These are phyloP conservation scores for Yasuhikotakia modesta DNA, from an alignment of 2,797 vertebrate genomes.

Conservation along the genomic window DNA sequence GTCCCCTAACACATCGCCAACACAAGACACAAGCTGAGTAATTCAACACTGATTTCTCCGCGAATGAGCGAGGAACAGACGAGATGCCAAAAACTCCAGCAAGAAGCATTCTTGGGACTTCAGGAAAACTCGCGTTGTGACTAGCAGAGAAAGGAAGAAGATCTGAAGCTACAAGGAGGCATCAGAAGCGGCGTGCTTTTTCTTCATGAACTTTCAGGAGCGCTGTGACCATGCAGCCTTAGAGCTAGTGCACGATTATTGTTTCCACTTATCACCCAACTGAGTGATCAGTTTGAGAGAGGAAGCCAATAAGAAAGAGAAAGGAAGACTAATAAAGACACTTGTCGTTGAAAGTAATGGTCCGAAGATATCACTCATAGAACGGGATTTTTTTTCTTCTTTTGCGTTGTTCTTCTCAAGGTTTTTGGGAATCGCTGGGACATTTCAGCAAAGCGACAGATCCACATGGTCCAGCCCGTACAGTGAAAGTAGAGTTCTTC, in stretches of 20 bases:
- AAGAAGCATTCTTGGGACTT: conserved; percentile 65
- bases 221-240: conserved; percentile 72
- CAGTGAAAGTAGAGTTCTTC: conserved; percentile 85
- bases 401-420: conserved; percentile 62
- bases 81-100: conserved; percentile 77
- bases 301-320: conserved; percentile 71
- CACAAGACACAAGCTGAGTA: conserved; percentile 72
- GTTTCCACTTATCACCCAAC: conserved; percentile 77
- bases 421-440: conserved; percentile 76
- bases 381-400: conserved; percentile 68
- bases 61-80: conserved; percentile 74
- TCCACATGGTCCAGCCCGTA: conserved; percentile 85
- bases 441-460: conserved; percentile 72
- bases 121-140: conserved; percentile 70
- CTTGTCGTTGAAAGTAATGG: conserved; percentile 74
- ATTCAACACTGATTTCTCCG: conserved; percentile 79
- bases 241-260: conserved; percentile 79
- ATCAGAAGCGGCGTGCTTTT: conserved; percentile 71
- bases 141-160: conserved; percentile 49
- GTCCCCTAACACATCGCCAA: conserved; percentile 71
- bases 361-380: conserved; percentile 69
- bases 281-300: conserved; percentile 77
- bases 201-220: conserved; percentile 74
- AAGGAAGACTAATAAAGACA: conserved; percentile 76
- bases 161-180: conserved; percentile 61